A percentile compares a stretch with the other conserved stretches of the same genome.
Conservation (phyloP, 2,888 invertebrate genomes). For the Tholera decimalis region DNA sequence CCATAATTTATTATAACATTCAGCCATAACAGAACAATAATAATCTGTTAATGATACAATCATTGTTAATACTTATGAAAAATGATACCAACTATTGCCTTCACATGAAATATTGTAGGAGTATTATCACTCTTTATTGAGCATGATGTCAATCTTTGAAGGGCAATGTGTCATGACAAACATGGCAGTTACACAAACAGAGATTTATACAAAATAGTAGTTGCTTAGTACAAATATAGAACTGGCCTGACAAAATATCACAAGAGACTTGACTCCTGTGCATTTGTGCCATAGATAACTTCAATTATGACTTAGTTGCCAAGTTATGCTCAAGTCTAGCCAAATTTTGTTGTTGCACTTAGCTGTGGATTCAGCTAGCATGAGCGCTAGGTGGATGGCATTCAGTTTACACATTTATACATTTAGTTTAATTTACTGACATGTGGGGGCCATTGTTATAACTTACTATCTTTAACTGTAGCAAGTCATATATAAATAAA, state of each 20-base stretch:
- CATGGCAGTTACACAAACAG: conserved; percentile 31
- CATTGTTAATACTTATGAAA: neutral
- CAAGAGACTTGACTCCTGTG: conserved; percentile 15
- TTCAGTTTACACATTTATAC: neutral
- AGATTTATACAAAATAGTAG: conserved; percentile 20
- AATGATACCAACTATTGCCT: neutral
- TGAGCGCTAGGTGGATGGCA: neutral
- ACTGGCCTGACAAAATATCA: conserved; percentile 37
- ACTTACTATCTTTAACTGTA: conserved; percentile 12
- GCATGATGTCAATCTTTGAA: conserved; percentile 59
- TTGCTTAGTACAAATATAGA: conserved; percentile 35
- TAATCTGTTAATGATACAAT: neutral
- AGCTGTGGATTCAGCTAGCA: neutral
- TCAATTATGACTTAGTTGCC: conserved; percentile 42
- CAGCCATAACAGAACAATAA: too few relatives aligned
- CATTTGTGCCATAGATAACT: conserved; percentile 19
- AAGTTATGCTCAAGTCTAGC: conserved; percentile 45
- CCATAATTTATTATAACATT: too few relatives aligned
- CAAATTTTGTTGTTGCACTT: conserved; percentile 31
- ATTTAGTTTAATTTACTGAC: neutral
- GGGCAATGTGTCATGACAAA: conserved; percentile 61
- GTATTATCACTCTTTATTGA: conserved; percentile 33
- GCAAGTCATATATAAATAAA: conserved; percentile 1
- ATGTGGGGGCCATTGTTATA: neutral
- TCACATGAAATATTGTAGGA: conserved; percentile 9